Percentiles rank a stretch among this genome's conserved stretches.
Conservation (phyloP, 2,113 vertebrate genomes). For the Echinops telfairi region DNA sequence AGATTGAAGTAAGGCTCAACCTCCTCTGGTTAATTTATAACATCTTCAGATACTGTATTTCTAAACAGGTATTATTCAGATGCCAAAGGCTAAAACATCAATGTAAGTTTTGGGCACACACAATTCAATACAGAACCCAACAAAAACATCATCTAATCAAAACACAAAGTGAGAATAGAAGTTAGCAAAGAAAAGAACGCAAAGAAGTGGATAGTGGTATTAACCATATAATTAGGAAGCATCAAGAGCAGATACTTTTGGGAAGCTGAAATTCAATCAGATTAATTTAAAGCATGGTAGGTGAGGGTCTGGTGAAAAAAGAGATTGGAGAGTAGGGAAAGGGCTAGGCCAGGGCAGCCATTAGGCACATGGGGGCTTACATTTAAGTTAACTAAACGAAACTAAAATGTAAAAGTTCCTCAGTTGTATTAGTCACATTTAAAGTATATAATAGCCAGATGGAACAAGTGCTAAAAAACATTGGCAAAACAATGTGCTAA, state of each 20-base stretch:
- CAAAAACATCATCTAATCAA: not conserved
- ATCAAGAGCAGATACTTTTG: not conserved
- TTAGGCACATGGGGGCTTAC: not conserved
- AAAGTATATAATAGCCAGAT: not conserved
- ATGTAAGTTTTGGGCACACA: no score
- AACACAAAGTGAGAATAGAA: not conserved
- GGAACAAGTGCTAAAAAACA: fast-evolving
- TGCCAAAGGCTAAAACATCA: no score
- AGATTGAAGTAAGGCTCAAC: no score
- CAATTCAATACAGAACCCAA: not conserved
- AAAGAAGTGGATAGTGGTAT: not conserved
- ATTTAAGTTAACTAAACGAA: not conserved
- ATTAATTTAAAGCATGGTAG: no score
- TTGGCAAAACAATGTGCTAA: not conserved
- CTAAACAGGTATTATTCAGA: no score
- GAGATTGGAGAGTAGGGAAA: not conserved
- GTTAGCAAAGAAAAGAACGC: not conserved
- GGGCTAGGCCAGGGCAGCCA: no score
- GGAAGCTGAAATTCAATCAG: not conserved
- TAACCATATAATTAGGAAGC: not conserved
- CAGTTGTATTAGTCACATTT: not conserved
- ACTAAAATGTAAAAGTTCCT: not conserved
- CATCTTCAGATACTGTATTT: no score
- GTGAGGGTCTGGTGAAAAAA: not conserved
- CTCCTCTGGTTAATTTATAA: no score